Evolutionary conservation across 2,113 vertebrate species (phyloP), one percentile per base, ranked within the genome.

Genomic region (Tilapia sparmanii): DNA sequence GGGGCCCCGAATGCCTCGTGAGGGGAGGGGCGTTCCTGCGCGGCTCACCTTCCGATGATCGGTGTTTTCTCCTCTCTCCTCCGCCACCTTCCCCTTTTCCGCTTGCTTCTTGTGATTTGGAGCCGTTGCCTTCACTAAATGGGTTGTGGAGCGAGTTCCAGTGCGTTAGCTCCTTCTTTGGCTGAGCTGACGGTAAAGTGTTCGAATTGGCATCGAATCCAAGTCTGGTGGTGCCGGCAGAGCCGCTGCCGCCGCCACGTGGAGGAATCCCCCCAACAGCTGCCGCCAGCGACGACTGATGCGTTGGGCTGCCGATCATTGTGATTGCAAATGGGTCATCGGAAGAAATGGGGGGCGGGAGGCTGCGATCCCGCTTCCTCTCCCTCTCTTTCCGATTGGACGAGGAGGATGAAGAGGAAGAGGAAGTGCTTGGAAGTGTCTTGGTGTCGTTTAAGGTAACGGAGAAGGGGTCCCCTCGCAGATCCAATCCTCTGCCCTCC

Each of bases 111-210:
- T 91, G 92, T 2, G 81, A 24, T 63, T 85, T 91, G 61, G 93
- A 81, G 84, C 82, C 5, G 71, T 5, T 57, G 3, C 83, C 54
- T 4, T 96, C 96, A 7, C 88, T 96, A 45, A 97, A 97, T 1
- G 96, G 97, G 91, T 97, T 97, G 88, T 96, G 96, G 18, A 96
- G 82, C 2, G 97, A 97, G 90, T 95, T 96, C 96, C 96, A 96
- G 86, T 94, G 94, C 26, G 86, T 81, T 4, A 89, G 71, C 89
- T 97, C 96, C 85, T 96, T 96, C 86, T 95, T 96, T 2, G 90
- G 61, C 76, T 93, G 95, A 8, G 53, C 42, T 19, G 86, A 35
- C 1, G 94, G 90, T n/a, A 92, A 79, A 59, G 94, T 81, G 85
- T 73, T 87, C 1, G 86, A 87, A 54, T 53, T 83, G 5, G 68